Evolutionary conservation across 2,113 vertebrate species (phyloP).

Genomic region (Bujurquina vittata): DNA sequence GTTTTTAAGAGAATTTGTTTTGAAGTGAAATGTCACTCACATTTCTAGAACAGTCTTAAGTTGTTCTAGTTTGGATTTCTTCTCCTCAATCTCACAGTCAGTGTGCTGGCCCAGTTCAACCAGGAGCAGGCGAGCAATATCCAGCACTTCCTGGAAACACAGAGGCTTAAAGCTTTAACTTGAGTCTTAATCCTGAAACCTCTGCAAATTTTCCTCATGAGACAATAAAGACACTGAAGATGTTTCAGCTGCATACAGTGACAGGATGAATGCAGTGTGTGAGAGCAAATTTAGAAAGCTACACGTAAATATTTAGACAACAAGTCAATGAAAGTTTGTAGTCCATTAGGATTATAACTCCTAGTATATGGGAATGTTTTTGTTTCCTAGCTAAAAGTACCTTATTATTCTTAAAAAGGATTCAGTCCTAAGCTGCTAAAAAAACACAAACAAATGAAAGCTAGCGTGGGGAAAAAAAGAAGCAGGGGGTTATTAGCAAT

Average conservation of each 20-base stretch:
- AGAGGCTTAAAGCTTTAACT: not conserved
- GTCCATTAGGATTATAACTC: not conserved
- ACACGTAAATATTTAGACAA: constrained; percentile 25
- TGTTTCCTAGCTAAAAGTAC: not conserved
- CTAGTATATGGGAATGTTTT: not conserved
- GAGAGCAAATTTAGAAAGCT: not conserved
- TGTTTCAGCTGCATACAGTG: not conserved
- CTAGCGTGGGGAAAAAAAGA: not conserved
- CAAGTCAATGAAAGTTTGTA: not conserved
- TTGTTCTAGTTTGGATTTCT: constrained; percentile 94
- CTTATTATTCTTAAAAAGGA: constrained; percentile 3
- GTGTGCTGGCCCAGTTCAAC: constrained; percentile 88
- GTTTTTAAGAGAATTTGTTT: not conserved
- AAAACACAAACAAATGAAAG: not conserved
- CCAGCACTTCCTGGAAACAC: constrained; percentile 91
- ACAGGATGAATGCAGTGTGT: not conserved
- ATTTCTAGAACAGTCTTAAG: constrained; percentile 97
- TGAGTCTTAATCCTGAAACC: not conserved
- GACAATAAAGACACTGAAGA: not conserved
- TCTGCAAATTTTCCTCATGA: not conserved
- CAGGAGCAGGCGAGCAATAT: constrained; percentile 92
- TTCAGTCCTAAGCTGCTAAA: not conserved
- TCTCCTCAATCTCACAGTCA: constrained; percentile 93
- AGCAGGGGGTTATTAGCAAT: not conserved
- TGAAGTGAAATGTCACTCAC: constrained; percentile 78